Evolutionary conservation across 2,888 invertebrate genomes (phyloP).

Genomic region (Noctuana brunneofusca): DNA sequence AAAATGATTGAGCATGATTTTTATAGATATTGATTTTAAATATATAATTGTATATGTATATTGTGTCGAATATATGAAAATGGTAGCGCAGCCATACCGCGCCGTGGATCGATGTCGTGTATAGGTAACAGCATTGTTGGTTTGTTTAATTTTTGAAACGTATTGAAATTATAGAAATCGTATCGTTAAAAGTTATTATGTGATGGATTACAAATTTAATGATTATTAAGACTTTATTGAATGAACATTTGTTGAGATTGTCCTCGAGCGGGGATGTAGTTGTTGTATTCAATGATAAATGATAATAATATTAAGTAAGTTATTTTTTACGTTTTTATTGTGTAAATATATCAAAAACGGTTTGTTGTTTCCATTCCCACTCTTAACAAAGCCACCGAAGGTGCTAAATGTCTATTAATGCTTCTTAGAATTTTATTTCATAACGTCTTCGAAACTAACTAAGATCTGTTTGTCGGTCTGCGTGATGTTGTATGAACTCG

Average conservation of each 20-base stretch:
- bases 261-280: constrained; percentile 78
- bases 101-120: constrained; percentile 54
- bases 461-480: constrained; percentile 51
- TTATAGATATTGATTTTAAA: constrained; percentile 77
- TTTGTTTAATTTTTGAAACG: constrained; percentile 66
- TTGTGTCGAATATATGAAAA: constrained; percentile 64
- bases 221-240: constrained; percentile 81
- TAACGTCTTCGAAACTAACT: constrained; percentile 41
- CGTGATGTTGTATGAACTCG: constrained; percentile 40
- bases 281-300: constrained; percentile 80
- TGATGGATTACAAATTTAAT: constrained; percentile 74
- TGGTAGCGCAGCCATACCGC: constrained; percentile 49
- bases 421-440: constrained; percentile 69
- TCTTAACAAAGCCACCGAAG: constrained; percentile 73
- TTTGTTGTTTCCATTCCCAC: constrained; percentile 76
- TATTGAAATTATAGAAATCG: constrained; percentile 65
- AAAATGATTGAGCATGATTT: constrained; percentile 76
- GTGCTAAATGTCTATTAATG: constrained; percentile 81
- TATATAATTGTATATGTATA: constrained; percentile 69
- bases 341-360: constrained; percentile 77
- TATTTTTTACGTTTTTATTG: constrained; percentile 83
- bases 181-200: constrained; percentile 80
- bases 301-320: constrained; percentile 83
- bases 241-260: constrained; percentile 80
- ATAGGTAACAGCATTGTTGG: constrained; percentile 66